phyloP scores from a whole-genome alignment of 2,888 invertebrate species.

The Griposia aprilina region DNA sequence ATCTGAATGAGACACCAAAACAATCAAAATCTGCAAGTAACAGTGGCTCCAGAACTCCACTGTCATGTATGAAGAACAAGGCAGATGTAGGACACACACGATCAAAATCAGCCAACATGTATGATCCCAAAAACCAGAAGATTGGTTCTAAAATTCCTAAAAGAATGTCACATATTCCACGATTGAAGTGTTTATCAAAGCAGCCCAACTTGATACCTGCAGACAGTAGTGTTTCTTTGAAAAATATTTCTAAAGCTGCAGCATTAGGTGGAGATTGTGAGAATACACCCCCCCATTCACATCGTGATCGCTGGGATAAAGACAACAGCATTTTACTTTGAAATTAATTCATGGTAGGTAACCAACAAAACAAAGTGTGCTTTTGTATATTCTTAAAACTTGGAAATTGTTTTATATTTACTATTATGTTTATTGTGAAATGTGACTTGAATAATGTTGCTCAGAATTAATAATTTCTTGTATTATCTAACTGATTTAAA shows the following conservation, averaged over 20 bases:
- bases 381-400: slow-evolving; percentile 40
- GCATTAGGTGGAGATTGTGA: slow-evolving; percentile 85
- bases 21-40: slow-evolving; percentile 80
- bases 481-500: slow-evolving; percentile 58
- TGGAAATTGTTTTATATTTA: slow-evolving; percentile 52
- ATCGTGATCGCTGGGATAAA: slow-evolving; percentile 88
- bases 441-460: slow-evolving; percentile 47
- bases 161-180: slow-evolving; percentile 85
- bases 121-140: slow-evolving; percentile 79
- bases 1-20: slow-evolving; percentile 79
- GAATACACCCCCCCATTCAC: slow-evolving; percentile 88
- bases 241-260: slow-evolving; percentile 79
- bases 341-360: slow-evolving; percentile 40
- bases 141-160: slow-evolving; percentile 75
- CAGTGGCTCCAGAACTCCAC: slow-evolving; percentile 85
- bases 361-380: slow-evolving; percentile 38
- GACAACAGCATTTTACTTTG: slow-evolving; percentile 87
- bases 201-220: slow-evolving; percentile 73
- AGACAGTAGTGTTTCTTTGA: slow-evolving; percentile 83
- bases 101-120: slow-evolving; percentile 87
- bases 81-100: slow-evolving; percentile 80
- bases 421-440: slow-evolving; percentile 52
- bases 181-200: slow-evolving; percentile 83
- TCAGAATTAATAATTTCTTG: slow-evolving; percentile 48
- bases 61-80: slow-evolving; percentile 89